Base-by-base conservation (phyloP, 2,888 invertebrate species). In the Trichogramma dendrolimi region DNA sequence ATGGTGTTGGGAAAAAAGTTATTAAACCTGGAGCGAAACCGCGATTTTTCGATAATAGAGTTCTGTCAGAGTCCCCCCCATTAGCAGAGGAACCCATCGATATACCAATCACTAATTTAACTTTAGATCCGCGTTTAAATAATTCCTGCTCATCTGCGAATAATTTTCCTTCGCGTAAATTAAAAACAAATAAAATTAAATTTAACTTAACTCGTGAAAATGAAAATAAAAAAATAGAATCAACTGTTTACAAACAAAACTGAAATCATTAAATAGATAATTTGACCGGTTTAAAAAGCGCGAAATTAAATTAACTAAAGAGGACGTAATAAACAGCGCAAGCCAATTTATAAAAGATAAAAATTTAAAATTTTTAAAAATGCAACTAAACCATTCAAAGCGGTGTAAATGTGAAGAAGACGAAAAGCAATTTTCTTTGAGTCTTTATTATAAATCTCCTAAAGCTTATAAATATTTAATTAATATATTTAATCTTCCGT, bases 371-470 rank as follows among this genome's bases (percentile, higher is more conserved):
- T 64, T 62, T 57, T 60, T 67, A 10, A 53, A 65, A 60, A 63
- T 67, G 64, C 64, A 67, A 46, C 50, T 67, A 43, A 65, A 61
- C 58, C 64, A 67, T 53, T 49, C 48, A 5, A 61, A 67, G 52
- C 62, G 62, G 27, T 58, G 64, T 43, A 38, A 62, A 7, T 66
- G 66, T 62, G 59, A 60, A 38, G 66, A 66, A 10, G 6, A 53
- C n/a, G 64, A 63, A 52, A 67, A 66, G 46, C 49, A 58, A 42
- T 47, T 40, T 54, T 69, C 71, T 46, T 42, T 72, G n/a, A 63
- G 67, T 11, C 49, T 73, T 38, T 72, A 67, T 67, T 70, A 72
- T 54, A 71, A 70, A 67, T 73, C 72, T 5, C 73, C 73, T 6
- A 59, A 67, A n/a, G 60, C 67, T 2, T 75, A 72, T 60, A 60